A percentile compares a stretch with the other conserved stretches of the same genome.
phyloP scores from a whole-genome alignment of 2,888 invertebrate genomes.

The Rotaria sp. region DNA sequence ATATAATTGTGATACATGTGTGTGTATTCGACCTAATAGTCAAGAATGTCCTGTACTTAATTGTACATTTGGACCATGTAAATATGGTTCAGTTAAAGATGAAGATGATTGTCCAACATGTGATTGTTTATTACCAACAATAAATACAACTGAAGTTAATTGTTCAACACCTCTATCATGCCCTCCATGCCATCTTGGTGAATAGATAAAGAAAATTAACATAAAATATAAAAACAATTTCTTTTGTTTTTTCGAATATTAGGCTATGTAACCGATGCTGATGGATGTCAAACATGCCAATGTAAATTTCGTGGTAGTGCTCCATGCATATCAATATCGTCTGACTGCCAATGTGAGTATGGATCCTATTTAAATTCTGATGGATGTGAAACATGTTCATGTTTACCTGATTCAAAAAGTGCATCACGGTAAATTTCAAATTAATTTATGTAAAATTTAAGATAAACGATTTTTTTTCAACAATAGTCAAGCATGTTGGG shows the following conservation, averaged over 20 bases:
- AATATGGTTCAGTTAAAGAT: conserved; percentile 37
- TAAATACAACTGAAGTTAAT: not conserved
- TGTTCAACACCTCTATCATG: not conserved
- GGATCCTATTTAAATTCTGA: conserved; percentile 37
- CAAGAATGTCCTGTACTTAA: conserved; percentile 26
- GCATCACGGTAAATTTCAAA: not conserved
- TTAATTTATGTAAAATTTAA: not conserved
- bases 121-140: conserved; percentile 36
- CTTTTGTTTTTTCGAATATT: not conserved
- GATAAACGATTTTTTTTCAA: too few species aligned
- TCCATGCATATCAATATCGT: conserved; percentile 11
- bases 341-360: conserved; percentile 32
- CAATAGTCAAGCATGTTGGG: not conserved
- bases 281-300: conserved; percentile 38
- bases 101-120: conserved; percentile 39
- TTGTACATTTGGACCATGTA: conserved; percentile 35
- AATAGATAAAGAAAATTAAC: not conserved
- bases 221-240: not conserved
- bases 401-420: conserved; percentile 35
- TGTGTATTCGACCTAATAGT: conserved; percentile 39
- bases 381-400: conserved; percentile 38
- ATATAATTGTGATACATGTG: conserved; percentile 39
- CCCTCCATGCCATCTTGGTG: conserved; percentile 31
- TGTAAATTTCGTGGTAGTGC: conserved; percentile 37
- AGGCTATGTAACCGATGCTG: conserved; percentile 34